These are phyloP conservation scores for Danaus plexippus DNA, from an alignment of 1,140 invertebrate genomes.

Conservation along the genomic window DNA sequence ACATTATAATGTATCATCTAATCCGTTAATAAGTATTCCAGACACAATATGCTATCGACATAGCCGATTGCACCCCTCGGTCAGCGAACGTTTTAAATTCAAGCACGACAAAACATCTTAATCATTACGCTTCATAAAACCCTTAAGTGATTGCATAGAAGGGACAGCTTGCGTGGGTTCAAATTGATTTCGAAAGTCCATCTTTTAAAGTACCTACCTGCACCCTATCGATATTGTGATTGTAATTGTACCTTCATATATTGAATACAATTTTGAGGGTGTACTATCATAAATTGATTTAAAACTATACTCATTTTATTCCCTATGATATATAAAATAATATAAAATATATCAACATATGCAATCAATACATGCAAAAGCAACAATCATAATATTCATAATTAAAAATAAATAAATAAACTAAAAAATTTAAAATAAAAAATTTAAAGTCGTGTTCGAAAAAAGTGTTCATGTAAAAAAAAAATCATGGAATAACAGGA, in stretches of 20 bases:
- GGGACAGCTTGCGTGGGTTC: conserved; percentile 56
- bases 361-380: too few relatives aligned
- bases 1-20: conserved; percentile 32
- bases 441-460: too few relatives aligned
- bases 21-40: conserved; percentile 63
- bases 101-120: conserved; percentile 65
- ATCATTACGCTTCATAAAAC: conserved; percentile 69
- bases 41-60: conserved; percentile 62
- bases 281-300: not conserved
- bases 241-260: conserved; percentile 28
- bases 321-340: too few relatives aligned
- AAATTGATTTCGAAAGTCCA: conserved; percentile 62
- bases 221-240: conserved; percentile 32
- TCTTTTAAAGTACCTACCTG: conserved; percentile 47
- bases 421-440: too few relatives aligned
- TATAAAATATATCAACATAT: too few relatives aligned
- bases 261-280: conserved; percentile 28
- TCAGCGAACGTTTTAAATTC: conserved; percentile 46
- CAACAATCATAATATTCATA: too few relatives aligned
- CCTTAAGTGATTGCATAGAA: conserved; percentile 65
- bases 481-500: conserved; percentile 25
- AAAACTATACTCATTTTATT: not conserved
- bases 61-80: conserved; percentile 38
- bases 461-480: too few relatives aligned
- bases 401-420: too few relatives aligned